Evolutionary conservation across 2,888 invertebrate species (phyloP), one percentile per base, ranked within the genome.

Genomic region (Strigamia crassipes): DNA sequence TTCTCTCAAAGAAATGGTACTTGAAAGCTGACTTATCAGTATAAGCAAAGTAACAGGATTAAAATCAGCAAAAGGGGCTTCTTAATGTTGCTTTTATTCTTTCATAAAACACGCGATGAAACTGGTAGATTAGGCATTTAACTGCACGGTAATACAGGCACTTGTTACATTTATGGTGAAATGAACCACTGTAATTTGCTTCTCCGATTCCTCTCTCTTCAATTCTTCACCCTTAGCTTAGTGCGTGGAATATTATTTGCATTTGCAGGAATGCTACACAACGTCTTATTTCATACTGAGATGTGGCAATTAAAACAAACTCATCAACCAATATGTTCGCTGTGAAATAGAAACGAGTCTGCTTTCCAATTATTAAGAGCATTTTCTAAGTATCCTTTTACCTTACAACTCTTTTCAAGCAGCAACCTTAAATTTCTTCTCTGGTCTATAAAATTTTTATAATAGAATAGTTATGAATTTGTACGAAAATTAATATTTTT

Each of bases 41-140:
- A 38, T 38, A 73, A 31, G 73, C 73, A 73, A 73, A 31, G 73
- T 27, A 73, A 73, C 73, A 73, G 79, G 42, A 78, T 78, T 78
- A 78, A 78, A 78, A 78, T 78, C 79, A 41, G 34, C 79, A 78
- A 38, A 42, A 77, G 38, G 41, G 23, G 73, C 13, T 73, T 42
- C 79, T 42, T 78, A 78, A 78, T 78, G 79, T 78, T 78, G 42
- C 18, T 42, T 78, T 78, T 78, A 42, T 42, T 78, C 42, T 42
- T 78, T 78, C 79, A 78, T 78, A 78, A 78, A 78, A 78, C 79
- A 78, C 79, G 79, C 79, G 79, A 78, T 78, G 41, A 78, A 78
- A 42, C 79, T 41, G 41, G 41, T 41, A 41, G 79, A 78, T 78
- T 78, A 42, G 41, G 79, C 79, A 78, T 78, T 78, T 78, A 42